Percentiles rank a stretch among this genome's conserved stretches.
Conservation (phyloP, 37 sponge, comb jelly and placozoan genomes). For the Beroe ovata region DNA sequence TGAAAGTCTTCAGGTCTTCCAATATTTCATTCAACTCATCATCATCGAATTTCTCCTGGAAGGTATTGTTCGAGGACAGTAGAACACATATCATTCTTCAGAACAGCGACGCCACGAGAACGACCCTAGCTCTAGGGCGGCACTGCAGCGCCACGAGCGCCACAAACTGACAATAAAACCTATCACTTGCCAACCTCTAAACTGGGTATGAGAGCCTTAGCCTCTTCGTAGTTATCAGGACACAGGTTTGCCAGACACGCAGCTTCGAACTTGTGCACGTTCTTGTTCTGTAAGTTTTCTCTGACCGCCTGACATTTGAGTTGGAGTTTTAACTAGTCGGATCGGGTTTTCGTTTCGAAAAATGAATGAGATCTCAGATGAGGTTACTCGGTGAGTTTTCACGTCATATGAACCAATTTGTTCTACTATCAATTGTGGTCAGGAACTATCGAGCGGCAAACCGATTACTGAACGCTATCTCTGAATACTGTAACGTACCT, state of each 20-base stretch:
- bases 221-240: constrained; percentile 90
- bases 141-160: too few species aligned
- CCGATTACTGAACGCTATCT: too few species aligned
- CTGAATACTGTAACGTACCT: too few species aligned
- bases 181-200: background rate
- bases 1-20: constrained; percentile 89
- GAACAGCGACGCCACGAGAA: too few species aligned
- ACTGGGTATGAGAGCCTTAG: constrained; percentile 85
- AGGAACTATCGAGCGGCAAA: too few species aligned
- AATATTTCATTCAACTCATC: constrained; percentile 82
- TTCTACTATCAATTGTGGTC: too few species aligned
- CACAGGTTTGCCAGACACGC: constrained; percentile 87
- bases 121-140: background rate
- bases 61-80: constrained; percentile 52
- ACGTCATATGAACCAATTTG: background rate
- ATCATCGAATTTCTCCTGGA: constrained; percentile 89
- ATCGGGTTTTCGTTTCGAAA: background rate
- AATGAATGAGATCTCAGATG: background rate
- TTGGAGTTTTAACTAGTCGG: background rate
- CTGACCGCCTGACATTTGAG: constrained; percentile 21
- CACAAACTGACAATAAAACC: too few species aligned
- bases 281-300: constrained; percentile 75
- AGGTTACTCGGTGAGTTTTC: background rate
- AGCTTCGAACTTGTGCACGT: constrained; percentile 93
- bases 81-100: too few species aligned